Evolutionary conservation across 2,113 vertebrate species (phyloP).

Genomic region (Athene cunicularia): DNA sequence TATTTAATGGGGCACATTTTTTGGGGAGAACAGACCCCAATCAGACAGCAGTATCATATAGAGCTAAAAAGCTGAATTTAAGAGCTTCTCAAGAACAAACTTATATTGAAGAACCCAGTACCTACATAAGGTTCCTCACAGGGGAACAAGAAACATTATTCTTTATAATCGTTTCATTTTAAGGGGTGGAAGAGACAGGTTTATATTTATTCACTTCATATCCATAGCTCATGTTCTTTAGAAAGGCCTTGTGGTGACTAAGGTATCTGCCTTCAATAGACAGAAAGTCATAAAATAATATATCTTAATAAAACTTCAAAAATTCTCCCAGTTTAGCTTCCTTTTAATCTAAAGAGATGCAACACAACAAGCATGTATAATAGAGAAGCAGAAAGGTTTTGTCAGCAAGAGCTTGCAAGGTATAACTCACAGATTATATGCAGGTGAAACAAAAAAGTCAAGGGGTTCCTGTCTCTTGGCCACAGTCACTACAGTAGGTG

Average conservation of each 20-base stretch:
- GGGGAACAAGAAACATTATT: not conserved
- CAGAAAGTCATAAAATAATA: not conserved
- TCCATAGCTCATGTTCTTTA: not conserved
- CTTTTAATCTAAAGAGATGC: not conserved
- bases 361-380: not conserved
- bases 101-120: not conserved
- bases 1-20: not conserved
- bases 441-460: not conserved
- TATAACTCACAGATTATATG: not conserved
- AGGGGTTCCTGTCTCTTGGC: not conserved
- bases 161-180: not conserved
- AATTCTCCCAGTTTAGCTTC: not conserved
- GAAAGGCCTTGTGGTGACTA: not conserved
- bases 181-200: not conserved
- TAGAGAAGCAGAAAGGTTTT: not conserved
- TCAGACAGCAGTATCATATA: not conserved
- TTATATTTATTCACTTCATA: not conserved
- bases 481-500: not conserved
- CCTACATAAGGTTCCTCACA: not conserved
- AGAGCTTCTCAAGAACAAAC: not conserved
- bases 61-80: not conserved
- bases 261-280: not conserved
- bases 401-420: not conserved
- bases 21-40: not conserved
- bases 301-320: not conserved